Conservation (phyloP, 92 coral and sea anemone genomes). For the Phenganax marumi region DNA sequence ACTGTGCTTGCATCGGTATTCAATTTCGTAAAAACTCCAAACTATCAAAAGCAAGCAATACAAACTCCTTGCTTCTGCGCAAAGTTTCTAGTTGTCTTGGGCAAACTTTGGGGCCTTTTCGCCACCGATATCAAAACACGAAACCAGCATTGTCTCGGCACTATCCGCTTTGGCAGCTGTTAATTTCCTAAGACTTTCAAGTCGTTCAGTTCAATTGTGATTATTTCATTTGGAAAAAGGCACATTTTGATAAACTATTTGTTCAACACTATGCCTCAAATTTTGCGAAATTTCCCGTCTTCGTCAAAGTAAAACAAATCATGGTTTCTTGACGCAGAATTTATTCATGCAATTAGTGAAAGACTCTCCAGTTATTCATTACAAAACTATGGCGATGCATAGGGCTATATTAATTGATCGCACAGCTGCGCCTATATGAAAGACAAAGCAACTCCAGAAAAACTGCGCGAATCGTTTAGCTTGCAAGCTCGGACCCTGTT, state of each 20-base stretch:
- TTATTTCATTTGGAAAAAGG: not conserved
- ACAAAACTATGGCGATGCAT: not conserved
- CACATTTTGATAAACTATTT: not conserved
- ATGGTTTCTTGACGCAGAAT: not conserved
- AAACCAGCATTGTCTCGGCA: not conserved
- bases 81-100: not conserved
- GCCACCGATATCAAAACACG: not conserved
- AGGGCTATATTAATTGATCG: conserved; percentile 10
- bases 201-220: not conserved
- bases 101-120: not conserved
- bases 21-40: not conserved
- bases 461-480: not conserved
- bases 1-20: not conserved
- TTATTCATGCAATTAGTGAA: conserved; percentile 19
- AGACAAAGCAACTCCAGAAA: not conserved
- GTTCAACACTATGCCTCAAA: not conserved
- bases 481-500: too few species aligned
- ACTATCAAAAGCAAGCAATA: not conserved
- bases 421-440: conserved; percentile 9
- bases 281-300: not conserved
- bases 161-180: not conserved
- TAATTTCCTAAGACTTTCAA: not conserved
- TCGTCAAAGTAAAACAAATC: not conserved
- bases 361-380: conserved; percentile 7
- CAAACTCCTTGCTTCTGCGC: too few species aligned